A percentile compares a stretch with the other conserved stretches of the same genome.
Conservation (phyloP, 2,797 vertebrate genomes). For the Pangasius krempfi region DNA sequence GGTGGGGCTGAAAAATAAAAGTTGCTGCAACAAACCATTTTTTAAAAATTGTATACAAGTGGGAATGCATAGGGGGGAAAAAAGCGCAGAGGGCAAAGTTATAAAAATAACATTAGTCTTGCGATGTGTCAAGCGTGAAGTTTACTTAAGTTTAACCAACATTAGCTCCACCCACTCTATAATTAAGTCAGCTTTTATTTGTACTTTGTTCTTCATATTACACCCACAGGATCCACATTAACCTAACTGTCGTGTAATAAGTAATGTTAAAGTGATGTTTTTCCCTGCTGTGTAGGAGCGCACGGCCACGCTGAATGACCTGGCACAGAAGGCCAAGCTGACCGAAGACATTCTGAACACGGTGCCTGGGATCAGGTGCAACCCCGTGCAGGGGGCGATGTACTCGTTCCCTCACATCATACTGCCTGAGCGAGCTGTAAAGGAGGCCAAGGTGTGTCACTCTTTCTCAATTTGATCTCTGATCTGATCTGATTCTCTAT, state of each 20-base stretch:
- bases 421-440: conserved; percentile 80
- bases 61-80: background rate
- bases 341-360: conserved; percentile 84
- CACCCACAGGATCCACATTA: background rate
- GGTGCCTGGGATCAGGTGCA: conserved; percentile 84
- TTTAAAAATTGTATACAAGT: background rate
- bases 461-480: background rate
- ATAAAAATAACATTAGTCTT: background rate
- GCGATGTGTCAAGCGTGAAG: background rate
- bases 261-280: background rate
- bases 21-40: background rate
- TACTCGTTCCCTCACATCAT: conserved; percentile 85
- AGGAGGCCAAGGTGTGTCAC: conserved; percentile 74
- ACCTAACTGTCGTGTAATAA: background rate
- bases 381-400: conserved; percentile 93
- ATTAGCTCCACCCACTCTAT: background rate
- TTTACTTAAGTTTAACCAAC: background rate
- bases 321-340: conserved; percentile 86
- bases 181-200: background rate
- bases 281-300: conserved; percentile 75
- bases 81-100: background rate
- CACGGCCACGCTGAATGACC: conserved; percentile 73
- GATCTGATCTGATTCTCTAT: background rate
- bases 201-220: background rate
- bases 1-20: background rate